Evolutionary conservation across 2,797 vertebrate genomes (phyloP).

Genomic region (Miichthys miiuy): DNA sequence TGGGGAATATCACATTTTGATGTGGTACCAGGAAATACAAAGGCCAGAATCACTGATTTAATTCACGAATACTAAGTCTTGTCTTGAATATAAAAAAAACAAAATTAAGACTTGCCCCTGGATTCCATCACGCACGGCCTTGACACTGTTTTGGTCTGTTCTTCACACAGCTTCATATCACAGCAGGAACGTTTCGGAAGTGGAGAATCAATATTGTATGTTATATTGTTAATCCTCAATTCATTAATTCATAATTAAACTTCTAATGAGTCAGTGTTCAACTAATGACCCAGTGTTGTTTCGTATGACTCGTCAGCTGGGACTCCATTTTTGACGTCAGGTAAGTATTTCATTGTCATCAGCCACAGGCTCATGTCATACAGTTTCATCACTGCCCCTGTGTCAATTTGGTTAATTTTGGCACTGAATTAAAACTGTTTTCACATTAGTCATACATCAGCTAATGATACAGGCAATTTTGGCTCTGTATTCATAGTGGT

Average conservation of each 20-base stretch:
- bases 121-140: no score
- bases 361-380: neutral
- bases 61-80: neutral
- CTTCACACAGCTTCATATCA: no score
- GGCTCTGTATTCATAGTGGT: slow-evolving; percentile 23
- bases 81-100: no score
- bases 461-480: slow-evolving; percentile 39
- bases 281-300: neutral
- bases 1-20: neutral
- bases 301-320: slow-evolving; percentile 1
- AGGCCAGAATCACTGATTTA: neutral
- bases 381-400: neutral
- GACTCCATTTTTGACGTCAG: neutral
- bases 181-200: no score
- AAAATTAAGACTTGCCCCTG: no score
- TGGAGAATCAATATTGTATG: neutral
- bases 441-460: slow-evolving; percentile 37
- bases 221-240: slow-evolving; percentile 1
- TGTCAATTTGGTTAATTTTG: slow-evolving; percentile 17
- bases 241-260: slow-evolving; percentile 1
- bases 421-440: slow-evolving; percentile 29
- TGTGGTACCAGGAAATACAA: neutral
- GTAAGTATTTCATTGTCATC: slow-evolving; percentile 10
- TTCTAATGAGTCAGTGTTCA: neutral
- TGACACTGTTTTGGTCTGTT: no score